phyloP scores from a whole-genome alignment of 2,113 vertebrate genomes.

The Grammomys dolichurus region DNA sequence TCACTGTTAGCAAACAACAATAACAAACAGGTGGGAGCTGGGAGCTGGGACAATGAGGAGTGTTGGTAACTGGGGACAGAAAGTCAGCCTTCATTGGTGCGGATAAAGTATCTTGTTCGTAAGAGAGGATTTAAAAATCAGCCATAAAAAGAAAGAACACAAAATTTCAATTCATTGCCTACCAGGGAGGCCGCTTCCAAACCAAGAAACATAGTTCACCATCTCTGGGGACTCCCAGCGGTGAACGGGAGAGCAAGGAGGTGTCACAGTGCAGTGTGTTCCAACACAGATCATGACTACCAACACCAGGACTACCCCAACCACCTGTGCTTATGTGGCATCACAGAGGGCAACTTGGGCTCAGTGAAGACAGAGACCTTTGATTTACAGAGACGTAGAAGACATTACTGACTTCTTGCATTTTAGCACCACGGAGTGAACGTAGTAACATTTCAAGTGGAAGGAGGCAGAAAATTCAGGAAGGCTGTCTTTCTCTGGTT shows the following conservation, averaged over 20 bases:
- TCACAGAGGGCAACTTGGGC: not conserved
- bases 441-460: not conserved
- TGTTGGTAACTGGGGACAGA: not conserved
- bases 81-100: slow-evolving; percentile 5
- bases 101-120: not conserved
- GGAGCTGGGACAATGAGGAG: not conserved
- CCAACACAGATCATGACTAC: too few species aligned
- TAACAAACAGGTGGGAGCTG: not conserved
- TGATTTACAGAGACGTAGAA: too few species aligned
- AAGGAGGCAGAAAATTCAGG: not conserved
- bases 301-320: too few species aligned
- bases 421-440: not conserved
- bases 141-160: not conserved
- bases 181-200: not conserved
- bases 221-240: too few species aligned
- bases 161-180: not conserved
- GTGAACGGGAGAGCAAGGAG: not conserved
- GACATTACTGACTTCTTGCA: not conserved
- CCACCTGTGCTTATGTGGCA: rapidly evolving
- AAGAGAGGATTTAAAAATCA: not conserved
- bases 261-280: rapidly evolving
- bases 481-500: not conserved
- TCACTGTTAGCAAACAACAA: not conserved
- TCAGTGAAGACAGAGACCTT: not conserved
- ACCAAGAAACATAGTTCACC: not conserved